A percentile compares a stretch with the other conserved stretches of the same genome.
Conservation (phyloP, 1,140 invertebrate species). For the Drosophila repletoides region DNA sequence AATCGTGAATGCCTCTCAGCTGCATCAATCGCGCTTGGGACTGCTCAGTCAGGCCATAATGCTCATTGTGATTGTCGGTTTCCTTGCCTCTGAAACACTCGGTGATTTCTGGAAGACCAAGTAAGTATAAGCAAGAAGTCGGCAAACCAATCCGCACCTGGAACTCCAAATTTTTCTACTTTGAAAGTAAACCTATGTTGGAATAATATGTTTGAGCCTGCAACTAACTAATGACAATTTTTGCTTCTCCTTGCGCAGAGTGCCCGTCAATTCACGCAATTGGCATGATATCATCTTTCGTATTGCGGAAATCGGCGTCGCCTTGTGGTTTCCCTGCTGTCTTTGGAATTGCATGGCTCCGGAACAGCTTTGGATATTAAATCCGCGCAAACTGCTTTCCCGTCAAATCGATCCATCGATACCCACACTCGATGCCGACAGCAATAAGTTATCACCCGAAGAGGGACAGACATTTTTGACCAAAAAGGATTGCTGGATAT, state of each 20-base stretch:
- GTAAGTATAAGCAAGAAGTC: conserved; percentile 83
- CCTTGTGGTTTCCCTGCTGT: conserved; percentile 96
- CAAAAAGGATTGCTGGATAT: conserved; percentile 94
- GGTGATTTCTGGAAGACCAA: conserved; percentile 96
- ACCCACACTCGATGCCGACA: conserved; percentile 75
- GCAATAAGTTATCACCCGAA: conserved; percentile 75
- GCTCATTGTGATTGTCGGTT: conserved; percentile 93
- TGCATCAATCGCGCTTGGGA: conserved; percentile 94
- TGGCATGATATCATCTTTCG: conserved; percentile 96
- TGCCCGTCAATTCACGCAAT: conserved; percentile 93
- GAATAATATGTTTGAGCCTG: too few species aligned
- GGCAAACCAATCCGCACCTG: not conserved
- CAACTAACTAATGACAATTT: not conserved
- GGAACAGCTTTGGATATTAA: conserved; percentile 96
- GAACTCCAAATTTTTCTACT: too few species aligned
- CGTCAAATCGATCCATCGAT: conserved; percentile 83
- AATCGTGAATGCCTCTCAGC: conserved; percentile 91
- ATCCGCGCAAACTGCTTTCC: conserved; percentile 93
- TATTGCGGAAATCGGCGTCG: conserved; percentile 95
- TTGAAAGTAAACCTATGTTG: too few species aligned
- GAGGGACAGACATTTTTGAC: conserved; percentile 83
- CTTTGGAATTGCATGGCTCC: conserved; percentile 97
- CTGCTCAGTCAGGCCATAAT: conserved; percentile 93
- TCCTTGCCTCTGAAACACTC: conserved; percentile 94
- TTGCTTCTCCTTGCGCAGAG: conserved; percentile 84